These are phyloP conservation scores for Tricholauxania praeusta DNA, from an alignment of 2,888 invertebrate species.

Conservation along the genomic window DNA sequence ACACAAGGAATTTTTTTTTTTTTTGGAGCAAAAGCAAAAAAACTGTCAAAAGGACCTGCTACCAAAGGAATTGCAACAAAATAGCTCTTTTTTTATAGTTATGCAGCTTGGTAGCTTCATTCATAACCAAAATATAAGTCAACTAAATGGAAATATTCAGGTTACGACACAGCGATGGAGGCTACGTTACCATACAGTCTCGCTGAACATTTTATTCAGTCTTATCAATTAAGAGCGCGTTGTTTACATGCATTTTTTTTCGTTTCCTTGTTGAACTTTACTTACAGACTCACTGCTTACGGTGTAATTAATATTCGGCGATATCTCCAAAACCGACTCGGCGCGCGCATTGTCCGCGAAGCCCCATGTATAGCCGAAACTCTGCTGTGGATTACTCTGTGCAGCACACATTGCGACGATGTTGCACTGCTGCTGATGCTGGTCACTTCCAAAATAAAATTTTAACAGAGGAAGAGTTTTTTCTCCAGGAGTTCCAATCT, in stretches of 20 bases:
- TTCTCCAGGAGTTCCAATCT: conserved; percentile 27
- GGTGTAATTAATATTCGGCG: conserved; percentile 68
- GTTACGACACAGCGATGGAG: too few species aligned
- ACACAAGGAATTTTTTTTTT: too few species aligned
- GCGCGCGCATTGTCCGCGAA: conserved; percentile 67
- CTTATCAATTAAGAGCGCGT: too few species aligned
- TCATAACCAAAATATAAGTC: too few species aligned
- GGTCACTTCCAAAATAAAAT: conserved; percentile 32
- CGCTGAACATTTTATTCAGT: neutral
- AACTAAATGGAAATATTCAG: too few species aligned
- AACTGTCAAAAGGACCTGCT: too few species aligned
- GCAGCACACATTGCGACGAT: conserved; percentile 65
- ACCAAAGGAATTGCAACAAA: too few species aligned
- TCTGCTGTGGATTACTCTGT: conserved; percentile 67
- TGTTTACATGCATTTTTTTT: too few species aligned
- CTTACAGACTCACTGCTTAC: conserved; percentile 69
- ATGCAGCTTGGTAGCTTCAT: too few species aligned
- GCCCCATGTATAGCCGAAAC: conserved; percentile 68
- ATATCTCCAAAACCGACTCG: conserved; percentile 68
- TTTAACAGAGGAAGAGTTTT: conserved; percentile 39
- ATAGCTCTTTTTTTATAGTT: too few species aligned
- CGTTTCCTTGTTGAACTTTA: conserved; percentile 31
- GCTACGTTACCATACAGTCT: neutral
- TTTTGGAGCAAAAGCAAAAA: too few species aligned
- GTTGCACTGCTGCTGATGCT: conserved; percentile 29